These are phyloP conservation scores for Montipora efflorescens DNA, from an alignment of 64 coral and sea anemone genomes.

Conservation along the genomic window DNA sequence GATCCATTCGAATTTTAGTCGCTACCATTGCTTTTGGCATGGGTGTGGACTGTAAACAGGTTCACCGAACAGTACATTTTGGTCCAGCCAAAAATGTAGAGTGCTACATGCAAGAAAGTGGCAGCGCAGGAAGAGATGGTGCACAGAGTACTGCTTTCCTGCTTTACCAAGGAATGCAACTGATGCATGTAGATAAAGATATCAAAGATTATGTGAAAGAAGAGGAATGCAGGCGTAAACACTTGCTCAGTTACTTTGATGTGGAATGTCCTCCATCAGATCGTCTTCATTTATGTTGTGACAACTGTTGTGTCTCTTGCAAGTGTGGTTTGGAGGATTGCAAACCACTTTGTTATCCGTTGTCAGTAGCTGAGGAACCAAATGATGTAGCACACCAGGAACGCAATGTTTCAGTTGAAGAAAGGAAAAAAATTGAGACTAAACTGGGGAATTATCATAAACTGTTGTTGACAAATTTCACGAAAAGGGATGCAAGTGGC, in stretches of 20 bases:
- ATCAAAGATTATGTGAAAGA: constrained; percentile 14
- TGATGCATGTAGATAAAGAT: constrained; percentile 38
- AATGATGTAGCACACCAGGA: background rate
- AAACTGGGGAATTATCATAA: background rate
- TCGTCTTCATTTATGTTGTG: constrained; percentile 19
- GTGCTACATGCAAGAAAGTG: constrained; percentile 57
- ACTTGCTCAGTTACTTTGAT: constrained; percentile 1
- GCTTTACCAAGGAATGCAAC: constrained; percentile 31
- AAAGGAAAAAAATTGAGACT: background rate
- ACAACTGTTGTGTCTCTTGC: background rate
- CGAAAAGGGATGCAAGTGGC: constrained; percentile 4
- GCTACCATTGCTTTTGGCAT: constrained; percentile 57
- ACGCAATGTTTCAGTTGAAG: background rate
- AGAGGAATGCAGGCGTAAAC: constrained; percentile 3
- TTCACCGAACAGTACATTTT: constrained; percentile 63
- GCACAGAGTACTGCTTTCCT: background rate
- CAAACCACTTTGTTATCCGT: background rate
- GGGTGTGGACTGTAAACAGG: constrained; percentile 50
- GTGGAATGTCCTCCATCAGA: background rate
- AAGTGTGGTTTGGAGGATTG: constrained; percentile 7
- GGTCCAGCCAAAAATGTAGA: constrained; percentile 78
- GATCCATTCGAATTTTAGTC: constrained; percentile 15
- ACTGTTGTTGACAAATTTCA: background rate
- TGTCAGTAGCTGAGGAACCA: constrained; percentile 43
- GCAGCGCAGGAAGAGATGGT: constrained; percentile 28